These are phyloP conservation scores for Caenorhabditis sinica DNA, from an alignment of 2,888 invertebrate species.

Conservation along the genomic window DNA sequence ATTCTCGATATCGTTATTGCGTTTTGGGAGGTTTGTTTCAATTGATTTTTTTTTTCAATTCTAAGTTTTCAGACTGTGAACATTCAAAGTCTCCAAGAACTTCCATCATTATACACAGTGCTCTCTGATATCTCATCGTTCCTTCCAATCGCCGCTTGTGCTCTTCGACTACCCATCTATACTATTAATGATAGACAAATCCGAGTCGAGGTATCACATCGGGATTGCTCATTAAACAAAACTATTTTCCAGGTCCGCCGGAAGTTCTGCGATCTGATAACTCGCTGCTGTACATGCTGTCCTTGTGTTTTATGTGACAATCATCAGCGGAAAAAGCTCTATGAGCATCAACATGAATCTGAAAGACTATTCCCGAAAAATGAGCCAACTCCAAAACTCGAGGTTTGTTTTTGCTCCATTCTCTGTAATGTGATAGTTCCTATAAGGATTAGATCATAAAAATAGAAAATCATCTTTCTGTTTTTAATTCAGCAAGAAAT, in stretches of 20 bases:
- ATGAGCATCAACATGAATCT: constrained; percentile 51
- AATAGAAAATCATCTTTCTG: neutral
- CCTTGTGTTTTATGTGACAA: constrained; percentile 43
- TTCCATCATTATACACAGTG: constrained; percentile 69
- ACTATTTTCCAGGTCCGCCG: constrained; percentile 57
- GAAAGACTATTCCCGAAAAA: constrained; percentile 60
- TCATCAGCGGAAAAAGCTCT: constrained; percentile 57
- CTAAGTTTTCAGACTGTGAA: constrained; percentile 62
- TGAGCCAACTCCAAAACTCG: constrained; percentile 57
- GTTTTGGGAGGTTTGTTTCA: constrained; percentile 69
- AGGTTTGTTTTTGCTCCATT: constrained; percentile 45
- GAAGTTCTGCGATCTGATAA: constrained; percentile 61
- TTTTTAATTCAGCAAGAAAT: constrained; percentile 62
- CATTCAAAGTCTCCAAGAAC: constrained; percentile 62
- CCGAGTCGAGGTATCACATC: constrained; percentile 69
- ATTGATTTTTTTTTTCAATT: neutral
- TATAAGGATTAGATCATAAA: neutral
- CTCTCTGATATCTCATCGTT: constrained; percentile 75
- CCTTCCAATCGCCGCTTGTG: constrained; percentile 75
- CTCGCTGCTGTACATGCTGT: constrained; percentile 51
- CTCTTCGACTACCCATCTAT: constrained; percentile 75
- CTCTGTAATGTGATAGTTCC: neutral
- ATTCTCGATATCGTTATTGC: constrained; percentile 76
- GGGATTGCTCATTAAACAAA: neutral
- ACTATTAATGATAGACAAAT: constrained; percentile 74